Evolutionary conservation across 2,797 vertebrate genomes (phyloP).

Genomic region (Thunnus albacares): DNA sequence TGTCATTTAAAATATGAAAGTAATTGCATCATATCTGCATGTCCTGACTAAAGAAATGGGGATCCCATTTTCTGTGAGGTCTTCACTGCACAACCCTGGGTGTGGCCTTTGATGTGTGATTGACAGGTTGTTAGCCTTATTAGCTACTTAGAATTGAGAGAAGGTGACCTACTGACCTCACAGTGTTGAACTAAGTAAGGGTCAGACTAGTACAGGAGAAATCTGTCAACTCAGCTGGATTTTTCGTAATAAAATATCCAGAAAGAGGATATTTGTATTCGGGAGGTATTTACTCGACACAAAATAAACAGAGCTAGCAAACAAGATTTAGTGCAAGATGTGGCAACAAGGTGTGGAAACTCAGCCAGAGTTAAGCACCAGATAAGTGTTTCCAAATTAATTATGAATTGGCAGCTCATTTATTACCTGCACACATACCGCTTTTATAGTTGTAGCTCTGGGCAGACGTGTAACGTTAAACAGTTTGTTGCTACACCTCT

Average conservation of each 20-base stretch:
- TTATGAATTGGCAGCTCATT: not conserved
- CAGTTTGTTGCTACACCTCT: not conserved
- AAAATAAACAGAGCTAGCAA: not conserved
- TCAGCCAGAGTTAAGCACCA: not conserved
- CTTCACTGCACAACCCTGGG: not conserved
- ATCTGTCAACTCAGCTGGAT: no score
- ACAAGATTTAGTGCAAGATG: not conserved
- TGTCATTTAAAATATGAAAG: not conserved
- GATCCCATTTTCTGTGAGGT: not conserved
- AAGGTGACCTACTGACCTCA: not conserved
- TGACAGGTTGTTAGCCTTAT: constrained; percentile 8
- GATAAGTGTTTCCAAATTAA: constrained; percentile 20
- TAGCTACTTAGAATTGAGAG: not conserved
- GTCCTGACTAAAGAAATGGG: not conserved
- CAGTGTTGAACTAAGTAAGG: not conserved
- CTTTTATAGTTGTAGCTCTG: not conserved
- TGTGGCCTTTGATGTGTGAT: not conserved
- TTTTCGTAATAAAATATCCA: not conserved
- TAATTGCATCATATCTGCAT: not conserved
- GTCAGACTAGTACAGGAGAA: not conserved
- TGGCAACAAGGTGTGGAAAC: not conserved
- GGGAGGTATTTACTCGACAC: not conserved
- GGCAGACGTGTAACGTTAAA: not conserved
- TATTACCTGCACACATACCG: not conserved
- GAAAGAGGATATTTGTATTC: not conserved